Evolutionary conservation across 2,888 invertebrate genomes (phyloP).

Genomic region (Choristoneura rosaceana): DNA sequence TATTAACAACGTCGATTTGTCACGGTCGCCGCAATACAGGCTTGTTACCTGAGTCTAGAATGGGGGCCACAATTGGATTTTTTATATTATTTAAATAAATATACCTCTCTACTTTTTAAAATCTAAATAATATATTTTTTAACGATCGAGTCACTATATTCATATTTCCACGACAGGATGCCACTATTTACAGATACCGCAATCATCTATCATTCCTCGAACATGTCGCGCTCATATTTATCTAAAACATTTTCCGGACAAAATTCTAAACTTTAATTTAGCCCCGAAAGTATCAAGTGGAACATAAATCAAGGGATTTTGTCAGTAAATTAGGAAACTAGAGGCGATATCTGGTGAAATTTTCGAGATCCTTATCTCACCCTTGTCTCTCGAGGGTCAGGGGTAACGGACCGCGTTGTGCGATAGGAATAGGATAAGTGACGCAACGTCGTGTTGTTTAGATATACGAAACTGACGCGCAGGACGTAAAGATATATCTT

Average conservation of each 20-base stretch:
- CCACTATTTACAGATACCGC: not conserved
- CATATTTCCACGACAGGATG: conserved; percentile 2
- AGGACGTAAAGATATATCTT: conserved; percentile 13
- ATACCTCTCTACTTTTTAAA: no score
- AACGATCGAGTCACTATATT: not conserved
- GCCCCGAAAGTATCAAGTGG: conserved; percentile 30
- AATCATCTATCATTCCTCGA: conserved; percentile 11
- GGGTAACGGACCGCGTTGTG: conserved; percentile 43
- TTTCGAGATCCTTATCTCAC: conserved; percentile 55
- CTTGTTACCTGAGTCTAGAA: no score
- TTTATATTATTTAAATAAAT: no score
- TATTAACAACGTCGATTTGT: no score
- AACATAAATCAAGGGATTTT: conserved; percentile 52
- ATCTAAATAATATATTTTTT: not conserved
- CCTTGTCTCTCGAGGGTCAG: conserved; percentile 52
- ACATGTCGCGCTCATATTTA: conserved; percentile 5
- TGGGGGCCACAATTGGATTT: no score
- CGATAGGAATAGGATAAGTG: conserved; percentile 48
- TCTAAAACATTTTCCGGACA: not conserved
- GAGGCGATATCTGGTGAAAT: conserved; percentile 49
- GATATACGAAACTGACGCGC: conserved; percentile 33
- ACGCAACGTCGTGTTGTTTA: conserved; percentile 45
- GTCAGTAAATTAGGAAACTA: conserved; percentile 47
- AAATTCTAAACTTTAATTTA: conserved; percentile 26
- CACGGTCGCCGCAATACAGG: no score